Conservation (phyloP, 2,888 invertebrate species). For the Hermaeophaga mercurialis region DNA sequence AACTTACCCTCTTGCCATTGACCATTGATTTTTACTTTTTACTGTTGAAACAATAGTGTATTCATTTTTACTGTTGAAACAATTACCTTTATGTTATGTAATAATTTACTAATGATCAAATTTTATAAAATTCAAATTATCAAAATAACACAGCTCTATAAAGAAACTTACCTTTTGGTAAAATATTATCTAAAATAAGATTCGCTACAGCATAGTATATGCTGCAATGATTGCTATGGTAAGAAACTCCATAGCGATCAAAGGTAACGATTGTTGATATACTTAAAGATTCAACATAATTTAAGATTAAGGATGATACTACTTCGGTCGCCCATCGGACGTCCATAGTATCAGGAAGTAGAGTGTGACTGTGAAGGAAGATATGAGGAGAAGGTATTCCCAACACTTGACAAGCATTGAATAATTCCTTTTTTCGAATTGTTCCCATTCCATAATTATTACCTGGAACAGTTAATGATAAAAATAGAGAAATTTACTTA, state of each 20-base stretch:
- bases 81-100: too few relatives aligned
- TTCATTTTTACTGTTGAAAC: too few relatives aligned
- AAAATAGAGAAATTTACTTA: slow-evolving; percentile 3
- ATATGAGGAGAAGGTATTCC: slow-evolving; percentile 81
- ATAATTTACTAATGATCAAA: too few relatives aligned
- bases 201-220: slow-evolving; percentile 82
- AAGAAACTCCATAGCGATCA: slow-evolving; percentile 91
- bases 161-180: slow-evolving; percentile 71
- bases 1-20: too few relatives aligned
- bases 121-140: too few relatives aligned
- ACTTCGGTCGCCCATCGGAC: slow-evolving; percentile 76
- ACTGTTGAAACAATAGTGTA: too few relatives aligned
- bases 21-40: too few relatives aligned
- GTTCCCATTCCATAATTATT: slow-evolving; percentile 56
- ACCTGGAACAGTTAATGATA: slow-evolving; percentile 52
- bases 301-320: slow-evolving; percentile 67
- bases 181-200: slow-evolving; percentile 74
- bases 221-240: slow-evolving; percentile 90
- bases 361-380: slow-evolving; percentile 70
- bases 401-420: slow-evolving; percentile 77
- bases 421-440: slow-evolving; percentile 77
- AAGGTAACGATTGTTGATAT: slow-evolving; percentile 91
- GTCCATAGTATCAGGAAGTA: slow-evolving; percentile 77
- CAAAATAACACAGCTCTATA: too few relatives aligned
- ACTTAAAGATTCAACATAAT: slow-evolving; percentile 73